These are phyloP conservation scores for Stenolophus ochropezus DNA, from an alignment of 2,888 invertebrate species.

Conservation along the genomic window DNA sequence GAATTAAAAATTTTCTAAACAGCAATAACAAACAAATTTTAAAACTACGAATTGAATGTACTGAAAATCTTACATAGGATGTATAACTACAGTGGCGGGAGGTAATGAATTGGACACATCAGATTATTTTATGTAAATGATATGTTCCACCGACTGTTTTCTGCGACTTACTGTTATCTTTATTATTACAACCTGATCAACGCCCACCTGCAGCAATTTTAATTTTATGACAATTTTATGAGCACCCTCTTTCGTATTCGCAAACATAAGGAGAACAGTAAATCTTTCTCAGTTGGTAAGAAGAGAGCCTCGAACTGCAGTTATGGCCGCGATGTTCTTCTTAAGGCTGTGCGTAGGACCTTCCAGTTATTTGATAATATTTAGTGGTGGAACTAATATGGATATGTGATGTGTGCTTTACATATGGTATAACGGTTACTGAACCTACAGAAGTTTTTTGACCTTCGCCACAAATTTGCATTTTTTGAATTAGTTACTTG, in stretches of 20 bases:
- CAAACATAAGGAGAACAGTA: slow-evolving; percentile 1
- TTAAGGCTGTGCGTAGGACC: slow-evolving; percentile 36
- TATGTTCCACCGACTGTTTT: too few species aligned
- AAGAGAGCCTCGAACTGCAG: neutral
- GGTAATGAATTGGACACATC: too few species aligned
- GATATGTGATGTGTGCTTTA: slow-evolving; percentile 27
- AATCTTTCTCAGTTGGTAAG: neutral
- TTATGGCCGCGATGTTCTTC: neutral
- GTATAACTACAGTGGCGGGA: too few species aligned
- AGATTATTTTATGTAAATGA: too few species aligned
- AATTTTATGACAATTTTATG: neutral
- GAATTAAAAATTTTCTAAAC: too few species aligned
- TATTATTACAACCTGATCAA: neutral
- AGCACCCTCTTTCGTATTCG: neutral
- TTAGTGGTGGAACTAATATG: slow-evolving; percentile 23
- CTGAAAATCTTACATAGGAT: too few species aligned
- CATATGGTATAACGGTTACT: slow-evolving; percentile 24
- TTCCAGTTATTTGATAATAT: slow-evolving; percentile 38
- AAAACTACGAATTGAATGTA: too few species aligned
- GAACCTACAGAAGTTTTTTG: slow-evolving; percentile 41
- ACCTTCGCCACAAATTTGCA: slow-evolving; percentile 17
- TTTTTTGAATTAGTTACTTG: slow-evolving; percentile 29
- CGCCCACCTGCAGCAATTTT: neutral
- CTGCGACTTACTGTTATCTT: neutral
- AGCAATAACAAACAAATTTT: too few species aligned